A percentile compares a stretch with the other conserved stretches of the same genome.
Conservation (phyloP, 2,797 vertebrate genomes). For the Sylvia borin region DNA sequence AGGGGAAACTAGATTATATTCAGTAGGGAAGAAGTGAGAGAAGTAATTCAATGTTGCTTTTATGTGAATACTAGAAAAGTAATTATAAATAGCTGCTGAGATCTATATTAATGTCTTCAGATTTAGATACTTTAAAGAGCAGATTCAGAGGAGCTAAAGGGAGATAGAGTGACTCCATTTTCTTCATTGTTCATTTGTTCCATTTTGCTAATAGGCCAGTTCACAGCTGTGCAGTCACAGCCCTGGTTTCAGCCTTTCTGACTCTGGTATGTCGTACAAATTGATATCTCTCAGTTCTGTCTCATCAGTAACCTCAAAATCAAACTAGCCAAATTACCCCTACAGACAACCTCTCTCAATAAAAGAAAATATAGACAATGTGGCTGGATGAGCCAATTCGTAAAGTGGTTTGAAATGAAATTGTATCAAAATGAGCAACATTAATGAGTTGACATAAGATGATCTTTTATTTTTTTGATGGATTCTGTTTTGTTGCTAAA, state of each 20-base stretch:
- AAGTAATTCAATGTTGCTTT: background rate
- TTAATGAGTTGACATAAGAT: background rate
- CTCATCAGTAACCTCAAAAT: background rate
- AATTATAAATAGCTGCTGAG: background rate
- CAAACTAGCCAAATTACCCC: background rate
- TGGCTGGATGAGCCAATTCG: background rate
- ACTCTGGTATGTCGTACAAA: background rate
- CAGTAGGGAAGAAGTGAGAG: background rate
- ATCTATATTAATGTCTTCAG: background rate
- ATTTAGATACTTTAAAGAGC: background rate
- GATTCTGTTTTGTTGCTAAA: background rate
- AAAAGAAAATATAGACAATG: background rate
- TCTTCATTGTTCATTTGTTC: background rate
- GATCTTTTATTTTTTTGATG: background rate
- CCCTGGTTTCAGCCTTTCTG: background rate
- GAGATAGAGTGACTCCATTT: background rate
- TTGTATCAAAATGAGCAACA: background rate
- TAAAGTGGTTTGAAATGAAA: background rate
- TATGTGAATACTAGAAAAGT: background rate
- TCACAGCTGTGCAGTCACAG: background rate
- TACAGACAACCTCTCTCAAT: background rate
- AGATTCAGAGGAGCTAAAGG: background rate
- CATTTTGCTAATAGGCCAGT: background rate
- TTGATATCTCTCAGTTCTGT: background rate
- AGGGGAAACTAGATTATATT: background rate